A percentile compares a stretch with the other conserved stretches of the same genome.
Evolutionary conservation across 2,888 invertebrate species (phyloP).

Genomic region (Luperina testacea): DNA sequence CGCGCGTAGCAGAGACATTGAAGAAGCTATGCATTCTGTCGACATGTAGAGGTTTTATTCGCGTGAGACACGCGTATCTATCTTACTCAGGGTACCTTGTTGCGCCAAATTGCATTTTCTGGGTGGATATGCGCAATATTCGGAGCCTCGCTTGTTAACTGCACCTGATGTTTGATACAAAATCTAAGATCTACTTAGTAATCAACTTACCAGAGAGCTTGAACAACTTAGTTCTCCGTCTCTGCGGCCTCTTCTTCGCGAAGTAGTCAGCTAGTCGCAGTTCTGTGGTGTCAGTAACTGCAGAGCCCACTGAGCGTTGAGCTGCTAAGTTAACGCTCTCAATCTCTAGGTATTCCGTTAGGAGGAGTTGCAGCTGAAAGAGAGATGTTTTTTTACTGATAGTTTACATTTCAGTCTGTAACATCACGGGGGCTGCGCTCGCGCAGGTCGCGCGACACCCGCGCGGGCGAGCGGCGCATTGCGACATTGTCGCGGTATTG

Average conservation of each 20-base stretch:
- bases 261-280: constrained; percentile 82
- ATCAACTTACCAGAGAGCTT: constrained; percentile 75
- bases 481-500: no score
- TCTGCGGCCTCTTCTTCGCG: constrained; percentile 79
- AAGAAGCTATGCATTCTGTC: no score
- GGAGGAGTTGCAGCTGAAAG: constrained; percentile 94
- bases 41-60: no score
- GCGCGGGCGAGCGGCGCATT: no score
- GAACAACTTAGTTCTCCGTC: constrained; percentile 79
- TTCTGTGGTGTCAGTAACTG: constrained; percentile 59
- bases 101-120: no score
- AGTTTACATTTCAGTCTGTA: no score
- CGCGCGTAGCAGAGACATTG: no score
- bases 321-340: constrained; percentile 93
- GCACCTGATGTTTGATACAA: not conserved
- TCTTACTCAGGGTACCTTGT: no score
- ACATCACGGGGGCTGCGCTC: no score
- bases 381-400: not conserved
- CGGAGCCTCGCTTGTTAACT: not conserved
- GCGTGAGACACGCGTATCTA: no score
- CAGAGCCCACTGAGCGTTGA: constrained; percentile 75
- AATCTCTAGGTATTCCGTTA: constrained; percentile 96
- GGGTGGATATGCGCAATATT: not conserved
- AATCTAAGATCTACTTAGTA: not conserved
- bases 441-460: no score